Percentiles rank a stretch among this genome's conserved stretches.
phyloP scores from a whole-genome alignment of 2,113 vertebrate genomes.

The Pavo muticus region DNA sequence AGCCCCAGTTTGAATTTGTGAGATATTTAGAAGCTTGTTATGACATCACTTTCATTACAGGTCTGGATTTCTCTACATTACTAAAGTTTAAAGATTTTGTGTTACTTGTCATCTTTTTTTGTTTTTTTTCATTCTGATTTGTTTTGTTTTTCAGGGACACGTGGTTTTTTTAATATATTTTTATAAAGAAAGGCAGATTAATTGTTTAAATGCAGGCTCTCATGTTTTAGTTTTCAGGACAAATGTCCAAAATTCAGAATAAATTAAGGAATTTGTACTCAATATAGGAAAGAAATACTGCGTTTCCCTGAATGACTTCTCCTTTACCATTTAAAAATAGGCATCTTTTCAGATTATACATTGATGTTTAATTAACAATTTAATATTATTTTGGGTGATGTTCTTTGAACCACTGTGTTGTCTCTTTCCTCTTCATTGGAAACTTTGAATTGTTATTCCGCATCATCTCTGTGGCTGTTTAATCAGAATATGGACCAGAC shows the following conservation, averaged over 20 bases:
- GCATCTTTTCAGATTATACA: not conserved
- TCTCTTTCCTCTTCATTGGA: not conserved
- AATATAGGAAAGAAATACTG: not conserved
- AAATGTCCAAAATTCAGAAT: not conserved
- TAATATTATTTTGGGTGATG: not conserved
- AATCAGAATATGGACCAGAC: not conserved
- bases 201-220: not conserved
- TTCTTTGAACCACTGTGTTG: not conserved
- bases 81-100: not conserved
- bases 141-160: not conserved
- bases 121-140: not conserved
- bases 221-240: not conserved
- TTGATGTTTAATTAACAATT: not conserved
- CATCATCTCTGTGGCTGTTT: rapidly evolving
- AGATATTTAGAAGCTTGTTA: not conserved
- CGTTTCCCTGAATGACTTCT: not conserved
- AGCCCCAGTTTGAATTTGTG: not conserved
- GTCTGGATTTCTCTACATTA: not conserved
- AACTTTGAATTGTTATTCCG: not conserved
- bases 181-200: not conserved
- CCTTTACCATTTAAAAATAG: not conserved
- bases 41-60: not conserved
- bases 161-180: not conserved
- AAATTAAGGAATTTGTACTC: not conserved
- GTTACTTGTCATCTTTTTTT: not conserved